Base-by-base conservation (phyloP, 1,140 invertebrate species). In the Lordiphosa mommai region DNA sequence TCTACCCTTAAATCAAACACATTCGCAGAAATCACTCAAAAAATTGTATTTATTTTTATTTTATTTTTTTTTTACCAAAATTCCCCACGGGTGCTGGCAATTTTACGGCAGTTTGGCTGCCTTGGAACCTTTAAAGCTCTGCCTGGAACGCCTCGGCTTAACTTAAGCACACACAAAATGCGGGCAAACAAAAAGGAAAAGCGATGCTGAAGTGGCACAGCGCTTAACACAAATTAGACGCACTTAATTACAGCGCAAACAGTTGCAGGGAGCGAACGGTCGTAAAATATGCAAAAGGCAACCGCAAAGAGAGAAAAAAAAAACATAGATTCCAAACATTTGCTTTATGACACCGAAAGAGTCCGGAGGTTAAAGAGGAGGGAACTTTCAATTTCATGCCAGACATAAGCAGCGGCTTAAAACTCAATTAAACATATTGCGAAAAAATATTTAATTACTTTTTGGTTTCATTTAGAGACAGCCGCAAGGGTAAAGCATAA, bases 191-290 rank as follows among this genome's bases (percentile, higher is more conserved):
- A 7, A 50, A 17, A 34, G 14, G 23, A 14, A 4, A 16, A 41
- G 30, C 66, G 57, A 53, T 61, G 66, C 66, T 82, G 65, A 80
- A 80, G 74, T 82, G 76, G 71, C 71, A 43, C 76, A 44, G 61
- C 76, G 76, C 76, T 82, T 82, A 72, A 84, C 77, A 77, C 77
- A 84, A 82, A 82, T 82, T 82, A 82, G 77, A 82, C 77, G 77
- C 77, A 84, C 77, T 84, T 82, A 84, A 82, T 82, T 82, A 82
- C 77, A 77, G 68, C 48, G 72, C 77, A 82, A 82, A 82, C 77
- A 82, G 71, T 76, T 58, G 36, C 50, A 52, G 44, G 55, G 50
- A 71, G 51, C 16, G 13, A 17, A 20, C 58, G 65, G 46, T 50
- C 49, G 58, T 71, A 67, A 73, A 73, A 80, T 73, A 53, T 55